These are phyloP conservation scores for Drosophila buzzatii DNA, from an alignment of 2,888 invertebrate species.

Conservation along the genomic window DNA sequence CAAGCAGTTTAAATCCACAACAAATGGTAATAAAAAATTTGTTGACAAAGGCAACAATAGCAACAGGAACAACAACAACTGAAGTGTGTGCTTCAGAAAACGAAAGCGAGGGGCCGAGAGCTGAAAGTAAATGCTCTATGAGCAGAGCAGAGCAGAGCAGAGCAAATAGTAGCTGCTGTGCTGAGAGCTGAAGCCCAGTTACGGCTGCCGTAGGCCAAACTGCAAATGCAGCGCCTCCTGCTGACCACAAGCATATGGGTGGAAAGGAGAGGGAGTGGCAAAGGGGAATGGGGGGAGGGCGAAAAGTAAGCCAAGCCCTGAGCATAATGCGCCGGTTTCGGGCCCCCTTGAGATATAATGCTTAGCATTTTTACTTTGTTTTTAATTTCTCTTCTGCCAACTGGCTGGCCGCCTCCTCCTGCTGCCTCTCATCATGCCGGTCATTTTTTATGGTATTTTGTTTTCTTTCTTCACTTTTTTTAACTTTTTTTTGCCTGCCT, in stretches of 20 bases:
- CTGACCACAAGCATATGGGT: constrained; percentile 52
- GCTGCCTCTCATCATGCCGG: constrained; percentile 10
- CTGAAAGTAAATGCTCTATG: constrained; percentile 47
- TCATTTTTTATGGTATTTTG: constrained; percentile 66
- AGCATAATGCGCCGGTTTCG: constrained; percentile 50
- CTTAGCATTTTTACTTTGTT: constrained; percentile 63
- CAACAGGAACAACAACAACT: constrained; percentile 42
- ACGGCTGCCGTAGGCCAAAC: constrained; percentile 6
- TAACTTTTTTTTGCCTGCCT: constrained; percentile 29
- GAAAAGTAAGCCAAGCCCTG: constrained; percentile 45
- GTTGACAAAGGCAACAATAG: constrained; percentile 63
- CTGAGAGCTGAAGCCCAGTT: constrained; percentile 46
- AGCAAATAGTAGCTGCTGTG: constrained; percentile 20
- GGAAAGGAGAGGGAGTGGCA: too few species aligned
- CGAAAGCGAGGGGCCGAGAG: constrained; percentile 40
- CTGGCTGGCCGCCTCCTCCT: not conserved
- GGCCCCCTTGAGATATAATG: constrained; percentile 73
- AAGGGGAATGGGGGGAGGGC: not conserved
- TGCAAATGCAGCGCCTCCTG: constrained; percentile 35
- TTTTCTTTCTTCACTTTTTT: constrained; percentile 41
- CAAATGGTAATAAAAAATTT: constrained; percentile 64
- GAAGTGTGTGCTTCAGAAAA: constrained; percentile 59
- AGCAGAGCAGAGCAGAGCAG: constrained; percentile 37
- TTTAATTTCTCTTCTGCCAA: constrained; percentile 14
- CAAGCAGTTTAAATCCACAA: constrained; percentile 56